Base-by-base conservation (phyloP, 2,888 invertebrate species). In the Girardia tigrina region DNA sequence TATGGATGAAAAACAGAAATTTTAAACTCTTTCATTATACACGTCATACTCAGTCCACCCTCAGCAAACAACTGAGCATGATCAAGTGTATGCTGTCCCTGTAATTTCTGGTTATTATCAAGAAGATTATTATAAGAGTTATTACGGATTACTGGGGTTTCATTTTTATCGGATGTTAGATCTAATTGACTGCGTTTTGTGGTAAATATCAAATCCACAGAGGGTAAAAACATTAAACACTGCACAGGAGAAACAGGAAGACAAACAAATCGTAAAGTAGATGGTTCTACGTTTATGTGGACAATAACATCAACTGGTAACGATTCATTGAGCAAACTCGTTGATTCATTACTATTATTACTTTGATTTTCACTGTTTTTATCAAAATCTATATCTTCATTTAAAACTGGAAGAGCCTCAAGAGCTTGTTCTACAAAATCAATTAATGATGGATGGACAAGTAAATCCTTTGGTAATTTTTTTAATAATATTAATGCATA, bases 1-100 rank as follows among this genome's bases (percentile, higher is more conserved):
- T 95, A 98, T 0, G 97, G 97, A 86, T 97, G 97, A 86, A 95
- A 98, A 81, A 98, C 92, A 85, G 93, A 94, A 1, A 98, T 90
- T 0, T 93, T 94, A 86, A 98, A 98, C 85, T 95, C 94, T 0
- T 94, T 92, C 77, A 98, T 87, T 81, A 93, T 94, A 0, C 94
- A 94, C 0, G 95, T 97, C 4, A 98, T 91, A 83, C 94, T 92
- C 0, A 92, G 86, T 0, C 92, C 92, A 29, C 91, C 92, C 80
- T 76, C 76, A 4, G 73, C 29, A 28, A 75, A 56, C 20, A 71
- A 12, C 27, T 71, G 28, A 27, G 27, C 71, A 28, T 71, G 71
- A 14, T 71, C 28, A 4, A 28, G 56, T 56, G 23, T 6, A 56
- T 56, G n/a, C 23, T 56, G 56, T 2, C 6, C n/a, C 23, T 56